Evolutionary conservation across 1,140 invertebrate species (phyloP).

Genomic region (Agrypnia vestita): DNA sequence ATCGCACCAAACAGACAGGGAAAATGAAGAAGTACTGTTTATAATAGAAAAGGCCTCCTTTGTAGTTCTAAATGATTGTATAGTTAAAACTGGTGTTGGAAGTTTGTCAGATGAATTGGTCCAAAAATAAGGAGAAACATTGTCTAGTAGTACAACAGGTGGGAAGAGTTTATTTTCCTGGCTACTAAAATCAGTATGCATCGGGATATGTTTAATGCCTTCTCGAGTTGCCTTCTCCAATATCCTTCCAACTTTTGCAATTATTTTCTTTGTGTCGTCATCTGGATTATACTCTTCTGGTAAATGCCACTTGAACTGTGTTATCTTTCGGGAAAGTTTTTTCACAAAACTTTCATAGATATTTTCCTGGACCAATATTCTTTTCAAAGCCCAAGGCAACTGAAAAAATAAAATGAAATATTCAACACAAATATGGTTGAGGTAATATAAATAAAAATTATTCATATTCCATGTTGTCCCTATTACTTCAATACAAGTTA

Average conservation of each 20-base stretch:
- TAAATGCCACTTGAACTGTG: constrained; percentile 68
- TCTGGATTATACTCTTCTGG: constrained; percentile 68
- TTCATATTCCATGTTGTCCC: too few species aligned
- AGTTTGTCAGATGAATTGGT: constrained; percentile 63
- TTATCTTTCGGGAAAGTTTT: constrained; percentile 70
- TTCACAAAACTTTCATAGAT: constrained; percentile 70
- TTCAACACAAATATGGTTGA: constrained; percentile 24
- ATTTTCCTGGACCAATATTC: constrained; percentile 74
- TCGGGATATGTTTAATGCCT: constrained; percentile 36
- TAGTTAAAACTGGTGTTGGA: constrained; percentile 67
- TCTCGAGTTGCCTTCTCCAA: constrained; percentile 5
- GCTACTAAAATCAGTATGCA: constrained; percentile 25
- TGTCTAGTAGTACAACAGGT: constrained; percentile 50
- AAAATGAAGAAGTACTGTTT: constrained; percentile 73
- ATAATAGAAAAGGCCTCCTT: constrained; percentile 76
- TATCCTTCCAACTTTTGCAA: constrained; percentile 33
- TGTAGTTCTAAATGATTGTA: constrained; percentile 75
- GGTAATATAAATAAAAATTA: too few species aligned
- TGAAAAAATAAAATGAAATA: constrained; percentile 61
- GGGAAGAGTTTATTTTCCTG: constrained; percentile 29
- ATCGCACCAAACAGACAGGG: constrained; percentile 75
- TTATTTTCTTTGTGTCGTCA: constrained; percentile 53
- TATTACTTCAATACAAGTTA: too few species aligned
- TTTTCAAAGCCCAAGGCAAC: constrained; percentile 73
- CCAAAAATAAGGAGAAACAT: constrained; percentile 44